A percentile compares a stretch with the other conserved stretches of the same genome.
phyloP scores from a whole-genome alignment of 2,797 vertebrate species.

The Pseudomugil gertrudae region DNA sequence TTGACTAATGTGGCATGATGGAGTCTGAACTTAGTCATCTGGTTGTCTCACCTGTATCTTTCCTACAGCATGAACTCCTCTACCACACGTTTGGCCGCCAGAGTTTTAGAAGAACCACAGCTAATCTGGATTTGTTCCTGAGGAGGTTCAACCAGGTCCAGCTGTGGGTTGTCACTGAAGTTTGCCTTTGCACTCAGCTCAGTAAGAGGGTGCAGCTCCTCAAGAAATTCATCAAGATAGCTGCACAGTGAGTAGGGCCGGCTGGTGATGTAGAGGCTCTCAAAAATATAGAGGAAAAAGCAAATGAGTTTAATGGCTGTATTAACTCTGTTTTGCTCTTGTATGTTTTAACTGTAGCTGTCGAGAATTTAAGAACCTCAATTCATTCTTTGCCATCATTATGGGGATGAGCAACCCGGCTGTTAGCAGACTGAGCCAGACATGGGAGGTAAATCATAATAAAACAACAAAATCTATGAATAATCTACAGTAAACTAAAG shows the following conservation, averaged over 20 bases:
- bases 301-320: neutral
- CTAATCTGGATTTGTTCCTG: conserved; percentile 96
- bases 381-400: conserved; percentile 97
- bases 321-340: conserved; percentile 2
- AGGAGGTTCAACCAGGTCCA: conserved; percentile 98
- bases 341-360: conserved; percentile 81
- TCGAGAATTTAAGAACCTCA: conserved; percentile 97
- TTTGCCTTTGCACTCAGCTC: conserved; percentile 94
- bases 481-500: neutral
- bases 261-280: neutral
- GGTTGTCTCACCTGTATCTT: neutral
- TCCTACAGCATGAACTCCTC: conserved; percentile 90
- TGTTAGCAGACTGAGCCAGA: conserved; percentile 92
- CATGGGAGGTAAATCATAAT: conserved; percentile 91
- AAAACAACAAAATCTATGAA: neutral
- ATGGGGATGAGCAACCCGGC: conserved; percentile 99
- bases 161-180: conserved; percentile 97
- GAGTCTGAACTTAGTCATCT: conserved; percentile 30
- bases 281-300: neutral
- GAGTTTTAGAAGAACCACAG: conserved; percentile 93
- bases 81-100: conserved; percentile 97
- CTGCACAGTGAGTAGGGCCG: conserved; percentile 92
- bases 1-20: conserved; percentile 1
- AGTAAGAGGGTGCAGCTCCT: conserved; percentile 97
- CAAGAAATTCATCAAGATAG: conserved; percentile 99